Conservation (phyloP, 2,797 vertebrate genomes). For the Gymnopithys bicolor region DNA sequence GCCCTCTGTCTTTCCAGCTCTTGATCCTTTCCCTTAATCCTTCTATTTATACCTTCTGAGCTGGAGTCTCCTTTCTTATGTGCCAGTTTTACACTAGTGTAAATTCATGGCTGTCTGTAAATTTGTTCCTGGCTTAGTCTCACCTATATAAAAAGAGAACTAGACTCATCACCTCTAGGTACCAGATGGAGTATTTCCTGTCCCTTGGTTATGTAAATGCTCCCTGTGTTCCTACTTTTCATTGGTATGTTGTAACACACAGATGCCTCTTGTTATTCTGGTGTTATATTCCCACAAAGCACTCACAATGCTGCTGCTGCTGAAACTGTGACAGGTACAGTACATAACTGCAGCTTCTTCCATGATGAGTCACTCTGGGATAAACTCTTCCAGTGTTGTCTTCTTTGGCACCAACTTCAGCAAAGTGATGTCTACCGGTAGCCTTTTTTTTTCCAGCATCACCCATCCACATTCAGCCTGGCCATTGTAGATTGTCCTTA, state of each 20-base stretch:
- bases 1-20: background rate
- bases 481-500: background rate
- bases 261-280: background rate
- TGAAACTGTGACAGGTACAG: background rate
- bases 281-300: background rate
- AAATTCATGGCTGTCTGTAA: background rate
- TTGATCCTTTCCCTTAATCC: background rate
- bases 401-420: background rate
- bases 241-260: background rate
- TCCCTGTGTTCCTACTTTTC: background rate
- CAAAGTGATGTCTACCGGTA: background rate
- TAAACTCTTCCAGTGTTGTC: background rate
- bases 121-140: background rate
- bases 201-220: background rate
- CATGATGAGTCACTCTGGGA: background rate
- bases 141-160: background rate
- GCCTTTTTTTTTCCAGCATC: background rate
- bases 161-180: background rate
- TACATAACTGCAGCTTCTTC: background rate
- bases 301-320: background rate
- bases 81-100: background rate
- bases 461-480: background rate
- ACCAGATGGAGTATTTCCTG: background rate
- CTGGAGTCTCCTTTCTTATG: background rate
- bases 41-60: constrained; percentile 34